These are phyloP conservation scores for Gymnocypris eckloni DNA, from an alignment of 2,797 vertebrate genomes.

Conservation along the genomic window DNA sequence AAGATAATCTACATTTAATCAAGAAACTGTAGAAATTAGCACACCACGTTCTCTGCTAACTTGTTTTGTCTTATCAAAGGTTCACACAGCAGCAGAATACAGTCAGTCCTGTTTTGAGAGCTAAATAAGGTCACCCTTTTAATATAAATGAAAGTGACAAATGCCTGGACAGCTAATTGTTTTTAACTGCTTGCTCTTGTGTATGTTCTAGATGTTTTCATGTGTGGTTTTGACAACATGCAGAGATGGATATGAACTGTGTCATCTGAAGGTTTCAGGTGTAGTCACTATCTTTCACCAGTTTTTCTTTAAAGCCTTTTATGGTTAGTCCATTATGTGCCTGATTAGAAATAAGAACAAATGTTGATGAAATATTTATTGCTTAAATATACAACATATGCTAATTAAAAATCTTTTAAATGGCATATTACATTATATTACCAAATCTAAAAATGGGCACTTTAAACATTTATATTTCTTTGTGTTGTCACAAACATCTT, in stretches of 20 bases:
- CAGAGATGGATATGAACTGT: background rate
- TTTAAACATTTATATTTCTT: background rate
- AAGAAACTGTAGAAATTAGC: constrained; percentile 11
- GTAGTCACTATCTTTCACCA: background rate
- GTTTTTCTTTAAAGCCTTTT: background rate
- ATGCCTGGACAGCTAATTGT: background rate
- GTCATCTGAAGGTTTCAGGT: background rate
- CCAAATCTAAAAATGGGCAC: background rate
- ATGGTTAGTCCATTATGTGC: background rate
- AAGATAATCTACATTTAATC: constrained; percentile 10
- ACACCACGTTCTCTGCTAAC: background rate
- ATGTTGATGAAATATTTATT: background rate
- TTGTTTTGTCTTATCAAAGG: background rate
- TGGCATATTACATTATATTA: background rate
- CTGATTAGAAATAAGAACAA: background rate
- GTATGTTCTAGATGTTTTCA: background rate
- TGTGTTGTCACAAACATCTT: background rate
- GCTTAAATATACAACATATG: background rate
- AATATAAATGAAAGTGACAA: background rate
- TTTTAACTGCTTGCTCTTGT: background rate
- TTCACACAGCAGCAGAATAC: constrained; percentile 10
- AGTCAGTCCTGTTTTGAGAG: background rate
- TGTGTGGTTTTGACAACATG: background rate
- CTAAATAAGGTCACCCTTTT: constrained; percentile 1
- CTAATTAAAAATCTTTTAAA: background rate